Conservation (phyloP, 2,888 invertebrate species). For the Aromia moschata region DNA sequence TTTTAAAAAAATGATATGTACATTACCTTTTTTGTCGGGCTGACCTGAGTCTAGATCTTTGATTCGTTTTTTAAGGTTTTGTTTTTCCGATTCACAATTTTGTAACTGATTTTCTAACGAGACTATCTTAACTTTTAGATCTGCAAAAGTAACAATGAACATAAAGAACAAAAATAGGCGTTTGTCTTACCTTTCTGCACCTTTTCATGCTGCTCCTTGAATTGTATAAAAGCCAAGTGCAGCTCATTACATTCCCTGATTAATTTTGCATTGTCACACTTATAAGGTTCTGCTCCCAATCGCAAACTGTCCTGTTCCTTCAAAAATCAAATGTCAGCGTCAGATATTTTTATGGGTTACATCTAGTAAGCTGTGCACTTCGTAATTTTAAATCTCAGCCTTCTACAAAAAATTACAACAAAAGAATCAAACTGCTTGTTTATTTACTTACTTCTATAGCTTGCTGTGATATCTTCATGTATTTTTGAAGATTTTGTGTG, state of each 20-base stretch:
- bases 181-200: constrained; percentile 64
- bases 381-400: too few species aligned
- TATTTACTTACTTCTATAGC: constrained; percentile 68
- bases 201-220: constrained; percentile 72
- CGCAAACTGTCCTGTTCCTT: constrained; percentile 76
- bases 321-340: constrained; percentile 46
- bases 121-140: constrained; percentile 64
- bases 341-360: not conserved
- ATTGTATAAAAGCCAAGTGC: constrained; percentile 72
- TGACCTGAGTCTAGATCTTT: constrained; percentile 65
- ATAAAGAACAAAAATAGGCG: constrained; percentile 12
- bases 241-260: constrained; percentile 80
- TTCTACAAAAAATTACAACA: too few species aligned
- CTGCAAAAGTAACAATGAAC: constrained; percentile 52
- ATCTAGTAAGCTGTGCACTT: constrained; percentile 13
- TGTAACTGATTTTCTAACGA: constrained; percentile 68
- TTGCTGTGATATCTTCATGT: constrained; percentile 79
- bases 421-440: too few species aligned
- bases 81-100: constrained; percentile 65
- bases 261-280: constrained; percentile 80
- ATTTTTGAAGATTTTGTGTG: constrained; percentile 86
- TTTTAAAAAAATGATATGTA: constrained; percentile 3
- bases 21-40: constrained; percentile 54
- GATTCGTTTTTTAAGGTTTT: constrained; percentile 38
- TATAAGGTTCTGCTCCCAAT: constrained; percentile 79